These are phyloP conservation scores for Agrypnia vestita DNA, from an alignment of 1,140 invertebrate genomes.

Conservation along the genomic window DNA sequence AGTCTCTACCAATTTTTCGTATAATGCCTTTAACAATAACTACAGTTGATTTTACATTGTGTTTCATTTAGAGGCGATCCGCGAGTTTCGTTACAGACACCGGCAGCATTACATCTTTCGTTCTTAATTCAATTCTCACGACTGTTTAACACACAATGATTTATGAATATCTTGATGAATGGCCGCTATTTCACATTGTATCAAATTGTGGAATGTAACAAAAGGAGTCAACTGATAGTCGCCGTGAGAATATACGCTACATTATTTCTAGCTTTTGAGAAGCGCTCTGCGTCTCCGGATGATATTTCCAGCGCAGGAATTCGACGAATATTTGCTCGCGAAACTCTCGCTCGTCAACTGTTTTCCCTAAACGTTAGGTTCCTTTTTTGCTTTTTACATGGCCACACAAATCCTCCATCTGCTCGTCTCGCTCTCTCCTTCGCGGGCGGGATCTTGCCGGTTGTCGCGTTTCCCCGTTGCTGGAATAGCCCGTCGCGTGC, in stretches of 20 bases:
- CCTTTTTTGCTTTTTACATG: conserved; percentile 24
- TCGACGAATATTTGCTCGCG: conserved; percentile 26
- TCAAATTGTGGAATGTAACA: background rate
- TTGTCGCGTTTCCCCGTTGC: background rate
- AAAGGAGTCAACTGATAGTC: background rate
- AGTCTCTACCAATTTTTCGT: too few relatives aligned
- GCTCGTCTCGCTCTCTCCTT: background rate
- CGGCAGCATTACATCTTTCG: background rate
- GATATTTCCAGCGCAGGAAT: conserved; percentile 40
- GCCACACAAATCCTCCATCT: conserved; percentile 26
- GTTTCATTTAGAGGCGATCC: background rate
- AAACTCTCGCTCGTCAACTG: conserved; percentile 6
- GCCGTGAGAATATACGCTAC: background rate
- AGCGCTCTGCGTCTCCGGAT: background rate
- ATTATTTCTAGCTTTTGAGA: background rate
- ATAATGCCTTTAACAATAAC: too few relatives aligned
- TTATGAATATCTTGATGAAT: conserved; percentile 12
- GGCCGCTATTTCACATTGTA: conserved; percentile 6
- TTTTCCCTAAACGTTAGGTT: conserved; percentile 33
- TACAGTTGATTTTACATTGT: background rate
- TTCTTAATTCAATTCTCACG: conserved; percentile 30
- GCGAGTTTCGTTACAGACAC: conserved; percentile 8
- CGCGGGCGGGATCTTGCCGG: background rate
- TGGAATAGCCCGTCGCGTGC: background rate
- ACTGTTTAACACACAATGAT: conserved; percentile 15